phyloP scores from a whole-genome alignment of 2,797 vertebrate genomes.

The Cossypha polioptera region DNA sequence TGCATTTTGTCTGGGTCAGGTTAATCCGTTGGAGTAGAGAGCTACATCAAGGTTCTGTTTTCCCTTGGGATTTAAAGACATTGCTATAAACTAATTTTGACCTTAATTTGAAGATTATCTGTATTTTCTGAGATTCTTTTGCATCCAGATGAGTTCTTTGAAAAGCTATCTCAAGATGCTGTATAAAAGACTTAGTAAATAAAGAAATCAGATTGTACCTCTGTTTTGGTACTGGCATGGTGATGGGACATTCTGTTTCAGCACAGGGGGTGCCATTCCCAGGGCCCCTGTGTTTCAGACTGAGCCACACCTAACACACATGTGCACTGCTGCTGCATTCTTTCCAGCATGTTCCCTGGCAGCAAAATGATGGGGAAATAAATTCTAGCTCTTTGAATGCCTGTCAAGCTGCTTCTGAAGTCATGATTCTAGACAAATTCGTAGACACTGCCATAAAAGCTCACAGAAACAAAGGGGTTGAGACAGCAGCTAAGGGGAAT shows the following conservation, averaged over 20 bases:
- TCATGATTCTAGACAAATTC: neutral
- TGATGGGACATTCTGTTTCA: neutral
- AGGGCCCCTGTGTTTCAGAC: neutral
- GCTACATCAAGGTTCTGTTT: neutral
- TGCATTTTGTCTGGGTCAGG: neutral
- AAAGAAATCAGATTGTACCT: neutral
- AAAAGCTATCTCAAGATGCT: neutral
- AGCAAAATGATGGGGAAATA: slow-evolving; percentile 24
- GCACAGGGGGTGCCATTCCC: neutral
- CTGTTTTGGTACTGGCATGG: neutral
- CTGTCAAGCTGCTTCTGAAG: neutral
- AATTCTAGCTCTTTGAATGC: neutral
- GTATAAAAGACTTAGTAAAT: neutral
- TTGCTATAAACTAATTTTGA: neutral
- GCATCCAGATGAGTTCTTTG: neutral
- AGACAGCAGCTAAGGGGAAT: neutral
- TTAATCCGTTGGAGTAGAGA: neutral
- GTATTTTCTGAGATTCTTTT: neutral
- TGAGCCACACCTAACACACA: neutral
- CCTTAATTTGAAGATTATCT: neutral
- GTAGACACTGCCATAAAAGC: neutral
- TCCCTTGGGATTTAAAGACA: neutral
- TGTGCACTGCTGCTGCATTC: neutral
- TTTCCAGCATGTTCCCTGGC: neutral
- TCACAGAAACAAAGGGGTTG: neutral